Base-by-base conservation (phyloP, 2,888 invertebrate genomes). In the Gonocerus acuteangulatus region DNA sequence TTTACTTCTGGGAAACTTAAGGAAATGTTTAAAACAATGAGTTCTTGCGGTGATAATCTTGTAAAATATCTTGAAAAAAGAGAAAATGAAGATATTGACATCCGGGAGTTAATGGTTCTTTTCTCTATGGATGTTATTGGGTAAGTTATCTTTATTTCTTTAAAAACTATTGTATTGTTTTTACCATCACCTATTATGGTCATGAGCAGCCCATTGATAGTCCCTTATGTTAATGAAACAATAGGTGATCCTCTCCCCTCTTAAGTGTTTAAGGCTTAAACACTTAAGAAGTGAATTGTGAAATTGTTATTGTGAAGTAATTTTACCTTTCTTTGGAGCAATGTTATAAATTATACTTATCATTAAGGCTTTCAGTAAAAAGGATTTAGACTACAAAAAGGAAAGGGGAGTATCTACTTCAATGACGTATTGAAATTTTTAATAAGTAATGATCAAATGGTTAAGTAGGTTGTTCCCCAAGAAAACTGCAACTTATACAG, bases 41-140 rank as follows among this genome's bases (percentile, higher is more conserved):
- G 23, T 23, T 2, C 2, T n/a, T 9, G 11, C 11, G 49, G 49
- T 36, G 56, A 56, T 13, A 56, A 42, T 42, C 18, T 56, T 11
- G 16, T 44, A 1, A 2, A 42, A 19, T 16, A 22, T 2, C 15
- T 56, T 16, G 21, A 23, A 2, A 34, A 57, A 32, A 45, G 39
- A 18, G 47, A 19, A 34, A 19, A 34, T 34, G 39, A 57, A 9
- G 45, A 57, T 11, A 13, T 47, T 32, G 18, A 47, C 39, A 15
- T 47, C 19, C 19, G 47, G 19, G 57, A 57, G 19, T 9, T 3
- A 21, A 57, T 57, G 45, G 27, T 15, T 18, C 13, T 32, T 6
- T 44, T 57, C 21, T 27, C 47, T 15, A 57, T 57, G 57, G 57
- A 57, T 47, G 44, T 57, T 7, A 57, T 57, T 45, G 47, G 44